Percentiles rank a stretch among this genome's conserved stretches.
phyloP scores from a whole-genome alignment of 1,140 invertebrate species.

The Tetraneura akinire region DNA sequence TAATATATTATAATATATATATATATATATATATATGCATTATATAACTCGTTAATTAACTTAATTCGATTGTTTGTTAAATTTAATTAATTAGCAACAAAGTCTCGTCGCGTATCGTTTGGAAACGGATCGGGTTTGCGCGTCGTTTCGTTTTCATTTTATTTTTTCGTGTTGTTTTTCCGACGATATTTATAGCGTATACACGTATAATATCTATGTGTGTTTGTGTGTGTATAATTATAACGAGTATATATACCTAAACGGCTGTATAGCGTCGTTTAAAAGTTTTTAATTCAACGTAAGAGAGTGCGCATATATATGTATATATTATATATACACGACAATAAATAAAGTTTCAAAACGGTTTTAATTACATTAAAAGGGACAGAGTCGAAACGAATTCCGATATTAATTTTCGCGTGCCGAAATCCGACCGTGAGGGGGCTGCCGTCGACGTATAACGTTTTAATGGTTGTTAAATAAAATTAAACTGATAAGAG shows the following conservation, averaged over 20 bases:
- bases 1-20: no score
- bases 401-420: constrained; percentile 36
- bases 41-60: constrained; percentile 15
- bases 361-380: constrained; percentile 51
- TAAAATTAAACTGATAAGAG: constrained; percentile 3
- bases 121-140: background rate
- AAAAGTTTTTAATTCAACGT: constrained; percentile 52
- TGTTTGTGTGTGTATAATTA: background rate
- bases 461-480: constrained; percentile 19
- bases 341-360: constrained; percentile 45
- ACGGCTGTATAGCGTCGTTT: background rate
- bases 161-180: no score
- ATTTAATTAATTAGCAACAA: constrained; percentile 32
- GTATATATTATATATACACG: no score
- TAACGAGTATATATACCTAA: background rate
- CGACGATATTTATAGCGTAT: background rate
- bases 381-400: constrained; percentile 38
- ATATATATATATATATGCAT: background rate
- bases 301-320: no score
- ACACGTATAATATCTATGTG: background rate
- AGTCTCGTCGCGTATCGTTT: background rate
- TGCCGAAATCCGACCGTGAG: background rate
- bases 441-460: no score
- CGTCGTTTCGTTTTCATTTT: background rate
- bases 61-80: constrained; percentile 36